Percentiles rank a stretch among this genome's conserved stretches.
These are phyloP conservation scores for Parauchenoglanis ngamensis DNA, from an alignment of 2,797 vertebrate genomes.

Conservation along the genomic window DNA sequence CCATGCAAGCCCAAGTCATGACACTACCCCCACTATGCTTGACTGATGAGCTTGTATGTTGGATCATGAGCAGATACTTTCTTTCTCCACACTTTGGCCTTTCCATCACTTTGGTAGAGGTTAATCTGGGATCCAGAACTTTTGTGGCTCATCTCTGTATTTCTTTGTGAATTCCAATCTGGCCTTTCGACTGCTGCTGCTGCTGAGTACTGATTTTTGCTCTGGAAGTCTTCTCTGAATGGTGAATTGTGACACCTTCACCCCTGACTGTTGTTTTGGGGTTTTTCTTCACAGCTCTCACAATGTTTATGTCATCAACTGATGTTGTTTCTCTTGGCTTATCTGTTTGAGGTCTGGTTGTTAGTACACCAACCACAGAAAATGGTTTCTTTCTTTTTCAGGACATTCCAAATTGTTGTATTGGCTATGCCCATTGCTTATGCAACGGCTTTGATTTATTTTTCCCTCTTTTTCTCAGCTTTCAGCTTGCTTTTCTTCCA, in stretches of 20 bases:
- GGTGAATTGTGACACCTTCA: neutral
- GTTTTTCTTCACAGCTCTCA: neutral
- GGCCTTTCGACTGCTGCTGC: neutral
- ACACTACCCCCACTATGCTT: too few species aligned
- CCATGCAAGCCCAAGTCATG: too few species aligned
- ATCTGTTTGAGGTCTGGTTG: neutral
- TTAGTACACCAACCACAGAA: slow-evolving; percentile 2
- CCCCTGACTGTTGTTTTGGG: neutral
- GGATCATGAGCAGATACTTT: too few species aligned
- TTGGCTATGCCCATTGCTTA: neutral
- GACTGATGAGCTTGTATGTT: too few species aligned
- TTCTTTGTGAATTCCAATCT: too few species aligned
- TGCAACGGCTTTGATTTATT: neutral
- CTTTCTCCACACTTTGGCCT: too few species aligned
- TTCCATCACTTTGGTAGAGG: too few species aligned
- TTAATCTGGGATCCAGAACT: too few species aligned
- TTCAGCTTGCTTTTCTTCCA: neutral
- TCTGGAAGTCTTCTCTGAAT: neutral
- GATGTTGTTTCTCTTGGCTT: neutral
- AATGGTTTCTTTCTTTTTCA: neutral
- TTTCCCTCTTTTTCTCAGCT: neutral
- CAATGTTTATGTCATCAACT: neutral
- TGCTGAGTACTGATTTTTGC: neutral
- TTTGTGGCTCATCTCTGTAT: neutral
- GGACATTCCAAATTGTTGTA: slow-evolving; percentile 5